Percentiles rank a stretch among this genome's conserved stretches.
Evolutionary conservation across 2,113 vertebrate species (phyloP).

Genomic region (Myotis davidii): DNA sequence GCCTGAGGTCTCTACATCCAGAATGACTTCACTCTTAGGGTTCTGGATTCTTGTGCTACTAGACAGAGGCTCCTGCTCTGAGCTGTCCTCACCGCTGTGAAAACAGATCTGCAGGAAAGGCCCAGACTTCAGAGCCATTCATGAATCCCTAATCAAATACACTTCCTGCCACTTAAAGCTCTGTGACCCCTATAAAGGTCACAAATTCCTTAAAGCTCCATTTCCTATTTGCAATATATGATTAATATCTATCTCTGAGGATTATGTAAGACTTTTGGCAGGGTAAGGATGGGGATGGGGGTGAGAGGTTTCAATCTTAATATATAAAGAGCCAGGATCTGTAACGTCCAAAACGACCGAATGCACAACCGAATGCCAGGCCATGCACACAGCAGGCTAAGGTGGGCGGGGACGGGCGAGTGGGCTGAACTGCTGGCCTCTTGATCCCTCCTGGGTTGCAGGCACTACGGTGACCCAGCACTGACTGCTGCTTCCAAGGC

Average conservation of each 20-base stretch:
- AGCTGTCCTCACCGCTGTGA: neutral
- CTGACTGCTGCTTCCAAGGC: too few species aligned
- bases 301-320: neutral
- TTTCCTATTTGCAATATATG: neutral
- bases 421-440: too few species aligned
- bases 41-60: neutral
- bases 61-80: neutral
- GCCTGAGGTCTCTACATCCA: too few species aligned
- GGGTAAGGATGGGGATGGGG: too few species aligned
- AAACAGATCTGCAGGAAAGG: neutral
- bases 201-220: neutral
- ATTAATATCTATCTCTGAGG: neutral
- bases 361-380: rapidly evolving
- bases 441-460: too few species aligned
- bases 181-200: neutral
- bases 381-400: too few species aligned
- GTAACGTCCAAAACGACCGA: too few species aligned
- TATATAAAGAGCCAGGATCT: too few species aligned
- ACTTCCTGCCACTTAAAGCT: neutral
- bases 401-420: too few species aligned
- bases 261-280: neutral
- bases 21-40: neutral
- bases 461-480: too few species aligned
- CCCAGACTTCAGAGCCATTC: neutral
- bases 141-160: neutral